These are phyloP conservation scores for Nyctereutes procyonoides DNA, from an alignment of 2,113 vertebrate genomes.

Conservation along the genomic window DNA sequence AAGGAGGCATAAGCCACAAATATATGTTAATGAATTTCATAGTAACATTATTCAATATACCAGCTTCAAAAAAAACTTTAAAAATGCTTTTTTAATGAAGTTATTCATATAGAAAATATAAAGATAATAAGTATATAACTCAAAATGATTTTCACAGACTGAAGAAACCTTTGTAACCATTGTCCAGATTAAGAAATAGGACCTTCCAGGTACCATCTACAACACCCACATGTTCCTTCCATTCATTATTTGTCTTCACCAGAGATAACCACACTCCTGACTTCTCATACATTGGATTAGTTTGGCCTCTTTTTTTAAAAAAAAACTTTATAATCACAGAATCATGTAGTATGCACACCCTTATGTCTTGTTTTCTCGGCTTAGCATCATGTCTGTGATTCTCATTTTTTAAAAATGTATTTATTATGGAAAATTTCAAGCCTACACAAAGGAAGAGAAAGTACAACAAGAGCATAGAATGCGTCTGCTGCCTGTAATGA, in stretches of 20 bases:
- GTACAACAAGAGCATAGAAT: neutral
- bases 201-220: neutral
- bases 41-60: neutral
- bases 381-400: neutral
- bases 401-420: neutral
- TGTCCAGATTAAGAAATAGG: neutral
- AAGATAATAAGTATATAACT: neutral
- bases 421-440: neutral
- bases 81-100: neutral
- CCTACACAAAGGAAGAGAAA: neutral
- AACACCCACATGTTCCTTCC: neutral
- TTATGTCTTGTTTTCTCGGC: neutral
- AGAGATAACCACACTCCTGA: neutral
- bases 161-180: neutral
- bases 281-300: neutral
- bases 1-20: neutral
- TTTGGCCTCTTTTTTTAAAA: neutral
- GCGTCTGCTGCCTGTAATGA: neutral
- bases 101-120: neutral
- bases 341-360: neutral
- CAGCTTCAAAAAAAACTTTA: neutral
- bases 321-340: neutral
- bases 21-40: neutral
- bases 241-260: neutral
- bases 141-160: constrained; percentile 2